Percentiles rank a stretch among this genome's conserved stretches.
These are phyloP conservation scores for Corella eumyota DNA, from an alignment of 23 tunicate genomes.

Conservation along the genomic window DNA sequence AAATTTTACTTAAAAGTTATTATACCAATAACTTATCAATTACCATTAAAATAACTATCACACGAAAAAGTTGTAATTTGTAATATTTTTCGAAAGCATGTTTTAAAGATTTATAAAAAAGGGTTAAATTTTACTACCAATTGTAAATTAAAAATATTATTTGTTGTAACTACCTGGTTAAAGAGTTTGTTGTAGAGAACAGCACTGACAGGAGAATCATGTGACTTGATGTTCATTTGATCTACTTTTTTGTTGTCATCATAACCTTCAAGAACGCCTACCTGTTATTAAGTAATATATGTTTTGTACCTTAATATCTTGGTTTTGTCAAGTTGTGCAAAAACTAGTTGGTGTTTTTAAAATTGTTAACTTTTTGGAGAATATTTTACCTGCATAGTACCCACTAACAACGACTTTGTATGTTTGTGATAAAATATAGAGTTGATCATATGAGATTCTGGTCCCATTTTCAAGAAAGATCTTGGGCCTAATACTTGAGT, in stretches of 20 bases:
- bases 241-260: conserved; percentile 33
- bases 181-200: conserved; percentile 80
- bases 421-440: conserved; percentile 45
- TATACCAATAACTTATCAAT: too few relatives aligned
- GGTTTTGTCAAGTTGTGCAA: too few relatives aligned
- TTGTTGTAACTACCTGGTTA: conserved; percentile 40
- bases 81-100: too few relatives aligned
- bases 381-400: conserved; percentile 50
- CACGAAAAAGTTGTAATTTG: too few relatives aligned
- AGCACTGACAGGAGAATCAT: conserved; percentile 55
- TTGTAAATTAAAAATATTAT: background rate
- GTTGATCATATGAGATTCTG: conserved; percentile 24
- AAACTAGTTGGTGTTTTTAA: background rate
- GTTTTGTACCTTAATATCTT: too few relatives aligned
- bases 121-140: background rate
- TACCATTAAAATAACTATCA: too few relatives aligned
- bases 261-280: conserved; percentile 61
- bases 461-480: conserved; percentile 24
- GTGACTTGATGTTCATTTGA: conserved; percentile 34
- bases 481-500: conserved; percentile 50
- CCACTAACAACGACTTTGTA: conserved; percentile 38
- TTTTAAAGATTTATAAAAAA: too few relatives aligned
- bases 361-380: background rate
- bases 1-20: too few relatives aligned
- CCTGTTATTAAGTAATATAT: conserved; percentile 12